Evolutionary conservation across 2,888 invertebrate genomes (phyloP).

Genomic region (Calameuta idolon): DNA sequence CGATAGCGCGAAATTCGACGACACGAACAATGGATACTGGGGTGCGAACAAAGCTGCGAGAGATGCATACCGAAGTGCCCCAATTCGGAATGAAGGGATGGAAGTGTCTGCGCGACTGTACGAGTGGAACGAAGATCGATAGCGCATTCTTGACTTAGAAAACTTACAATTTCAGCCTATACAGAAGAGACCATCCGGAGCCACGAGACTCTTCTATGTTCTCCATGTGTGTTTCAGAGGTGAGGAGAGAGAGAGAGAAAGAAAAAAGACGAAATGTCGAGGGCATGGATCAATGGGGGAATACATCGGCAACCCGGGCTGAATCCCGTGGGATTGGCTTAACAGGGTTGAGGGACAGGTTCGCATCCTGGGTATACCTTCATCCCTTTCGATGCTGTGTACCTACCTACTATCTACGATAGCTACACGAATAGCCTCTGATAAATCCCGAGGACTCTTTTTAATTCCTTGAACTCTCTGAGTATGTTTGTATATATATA

Average conservation of each 20-base stretch:
- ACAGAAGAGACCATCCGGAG: conserved; percentile 11
- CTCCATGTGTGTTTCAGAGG: neutral
- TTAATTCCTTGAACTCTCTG: neutral
- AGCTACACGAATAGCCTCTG: neutral
- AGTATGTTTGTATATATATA: neutral
- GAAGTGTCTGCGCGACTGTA: neutral
- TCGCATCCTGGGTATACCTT: neutral
- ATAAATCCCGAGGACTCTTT: neutral
- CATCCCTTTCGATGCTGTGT: neutral
- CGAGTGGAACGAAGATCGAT: conserved; percentile 33
- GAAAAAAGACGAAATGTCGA: neutral
- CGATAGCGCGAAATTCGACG: neutral
- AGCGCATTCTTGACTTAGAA: conserved; percentile 48
- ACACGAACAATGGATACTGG: neutral
- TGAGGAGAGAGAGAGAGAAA: neutral
- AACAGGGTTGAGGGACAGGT: conserved; percentile 16
- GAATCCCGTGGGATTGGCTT: conserved; percentile 26
- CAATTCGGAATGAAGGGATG: conserved; percentile 36
- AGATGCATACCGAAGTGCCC: conserved; percentile 38
- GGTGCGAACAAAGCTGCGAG: neutral
- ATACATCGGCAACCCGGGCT: neutral
- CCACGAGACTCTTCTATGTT: neutral
- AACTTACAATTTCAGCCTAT: conserved; percentile 43
- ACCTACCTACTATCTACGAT: neutral
- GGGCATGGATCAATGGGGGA: neutral